Evolutionary conservation across 2,113 vertebrate genomes (phyloP).

Genomic region (Camarhynchus parvulus): DNA sequence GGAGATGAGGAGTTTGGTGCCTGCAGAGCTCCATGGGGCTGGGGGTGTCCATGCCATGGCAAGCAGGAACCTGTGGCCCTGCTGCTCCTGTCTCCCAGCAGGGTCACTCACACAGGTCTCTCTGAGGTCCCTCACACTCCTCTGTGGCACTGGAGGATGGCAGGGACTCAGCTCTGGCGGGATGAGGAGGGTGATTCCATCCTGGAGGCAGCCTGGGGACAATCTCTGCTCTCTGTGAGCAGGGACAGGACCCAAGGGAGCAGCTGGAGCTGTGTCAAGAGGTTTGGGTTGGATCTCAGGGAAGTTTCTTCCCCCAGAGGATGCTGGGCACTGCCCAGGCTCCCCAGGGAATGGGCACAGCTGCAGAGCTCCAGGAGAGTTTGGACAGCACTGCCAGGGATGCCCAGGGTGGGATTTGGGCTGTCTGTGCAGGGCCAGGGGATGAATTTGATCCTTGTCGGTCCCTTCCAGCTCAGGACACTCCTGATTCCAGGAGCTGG

Average conservation of each 20-base stretch:
- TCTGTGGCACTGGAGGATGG: not conserved
- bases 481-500: fast-evolving
- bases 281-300: not conserved
- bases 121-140: not conserved
- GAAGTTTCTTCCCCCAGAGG: not conserved
- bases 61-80: not conserved
- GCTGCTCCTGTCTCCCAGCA: not conserved
- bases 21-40: fast-evolving
- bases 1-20: not conserved
- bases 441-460: fast-evolving
- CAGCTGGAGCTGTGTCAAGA: not conserved
- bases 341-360: not conserved
- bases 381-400: fast-evolving
- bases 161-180: not conserved
- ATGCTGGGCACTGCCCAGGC: not conserved
- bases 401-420: not conserved
- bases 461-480: not conserved
- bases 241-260: fast-evolving
- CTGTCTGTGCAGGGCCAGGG: not conserved
- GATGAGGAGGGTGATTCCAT: not conserved
- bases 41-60: not conserved
- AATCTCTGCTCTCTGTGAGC: not conserved
- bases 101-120: not conserved
- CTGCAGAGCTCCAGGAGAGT: not conserved
- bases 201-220: not conserved